phyloP scores from a whole-genome alignment of 1,140 invertebrate species.

The Trichonephila inaurata region DNA sequence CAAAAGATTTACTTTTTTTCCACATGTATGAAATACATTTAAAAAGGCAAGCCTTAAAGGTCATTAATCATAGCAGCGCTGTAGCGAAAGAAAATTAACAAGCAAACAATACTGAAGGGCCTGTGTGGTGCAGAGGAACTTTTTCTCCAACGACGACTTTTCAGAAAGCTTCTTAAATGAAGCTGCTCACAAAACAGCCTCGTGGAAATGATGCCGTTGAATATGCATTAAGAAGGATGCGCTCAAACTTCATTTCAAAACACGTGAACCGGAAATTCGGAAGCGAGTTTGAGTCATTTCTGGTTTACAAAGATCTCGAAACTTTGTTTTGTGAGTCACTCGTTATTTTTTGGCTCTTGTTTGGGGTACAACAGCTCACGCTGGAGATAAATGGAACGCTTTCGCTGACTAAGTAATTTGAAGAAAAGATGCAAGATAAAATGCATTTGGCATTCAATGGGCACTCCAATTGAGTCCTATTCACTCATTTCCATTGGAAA shows the following conservation, averaged over 20 bases:
- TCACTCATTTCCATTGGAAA: neutral
- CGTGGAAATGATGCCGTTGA: neutral
- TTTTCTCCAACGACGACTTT: neutral
- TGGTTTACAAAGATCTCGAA: neutral
- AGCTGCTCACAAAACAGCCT: neutral
- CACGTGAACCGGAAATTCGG: conserved; percentile 6
- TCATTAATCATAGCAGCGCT: too few relatives aligned
- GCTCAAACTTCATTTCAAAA: conserved; percentile 10
- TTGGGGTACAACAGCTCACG: too few relatives aligned
- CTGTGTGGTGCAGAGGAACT: neutral
- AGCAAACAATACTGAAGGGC: neutral
- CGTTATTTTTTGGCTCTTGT: neutral
- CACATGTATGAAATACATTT: too few relatives aligned
- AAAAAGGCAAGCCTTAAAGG: too few relatives aligned
- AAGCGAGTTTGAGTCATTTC: neutral
- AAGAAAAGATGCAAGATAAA: neutral
- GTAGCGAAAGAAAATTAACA: too few relatives aligned
- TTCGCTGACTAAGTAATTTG: neutral
- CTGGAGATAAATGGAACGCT: too few relatives aligned
- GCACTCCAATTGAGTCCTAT: neutral
- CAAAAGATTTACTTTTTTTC: too few relatives aligned
- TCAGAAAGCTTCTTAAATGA: neutral
- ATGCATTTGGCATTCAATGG: neutral
- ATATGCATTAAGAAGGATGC: conserved; percentile 11
- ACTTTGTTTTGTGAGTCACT: neutral